phyloP scores from a whole-genome alignment of 1,140 invertebrate genomes.

The Semibalanus balanoides region DNA sequence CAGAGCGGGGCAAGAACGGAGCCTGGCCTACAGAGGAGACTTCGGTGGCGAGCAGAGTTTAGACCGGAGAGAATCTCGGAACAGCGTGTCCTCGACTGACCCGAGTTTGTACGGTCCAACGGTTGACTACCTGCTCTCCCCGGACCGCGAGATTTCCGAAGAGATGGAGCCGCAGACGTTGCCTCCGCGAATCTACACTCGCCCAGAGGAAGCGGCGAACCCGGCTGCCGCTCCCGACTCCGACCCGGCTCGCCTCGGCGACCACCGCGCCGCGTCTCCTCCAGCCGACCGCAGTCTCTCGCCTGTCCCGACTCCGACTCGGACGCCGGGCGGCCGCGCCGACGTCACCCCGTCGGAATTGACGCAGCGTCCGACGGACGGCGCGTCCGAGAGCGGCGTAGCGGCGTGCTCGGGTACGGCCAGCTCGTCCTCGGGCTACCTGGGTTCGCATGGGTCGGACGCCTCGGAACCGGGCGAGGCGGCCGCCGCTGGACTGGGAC shows the following conservation, averaged over 20 bases:
- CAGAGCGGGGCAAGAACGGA: neutral
- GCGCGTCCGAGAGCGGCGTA: neutral
- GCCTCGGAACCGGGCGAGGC: slow-evolving; percentile 22
- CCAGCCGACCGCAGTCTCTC: neutral
- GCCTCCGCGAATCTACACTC: too few species aligned
- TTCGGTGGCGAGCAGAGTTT: neutral
- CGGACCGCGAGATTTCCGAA: neutral
- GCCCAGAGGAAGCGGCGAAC: too few species aligned
- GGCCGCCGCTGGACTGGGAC: slow-evolving; percentile 4
- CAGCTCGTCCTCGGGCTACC: neutral
- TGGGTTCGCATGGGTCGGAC: slow-evolving; percentile 18
- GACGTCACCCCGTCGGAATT: neutral
- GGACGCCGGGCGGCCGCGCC: too few species aligned
- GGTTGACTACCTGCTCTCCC: neutral
- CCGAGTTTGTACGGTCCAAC: neutral
- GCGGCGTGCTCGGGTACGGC: neutral
- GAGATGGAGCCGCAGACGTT: neutral
- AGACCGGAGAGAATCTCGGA: neutral
- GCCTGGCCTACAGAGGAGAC: neutral
- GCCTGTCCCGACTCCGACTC: neutral
- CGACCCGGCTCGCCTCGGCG: too few species aligned
- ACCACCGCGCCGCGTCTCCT: too few species aligned
- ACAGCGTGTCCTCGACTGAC: neutral
- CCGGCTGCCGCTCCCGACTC: too few species aligned
- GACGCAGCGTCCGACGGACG: neutral